A percentile compares a stretch with the other conserved stretches of the same genome.
These are phyloP conservation scores for Halcyon smyrnensis DNA, from an alignment of 2,797 vertebrate species.

Conservation along the genomic window DNA sequence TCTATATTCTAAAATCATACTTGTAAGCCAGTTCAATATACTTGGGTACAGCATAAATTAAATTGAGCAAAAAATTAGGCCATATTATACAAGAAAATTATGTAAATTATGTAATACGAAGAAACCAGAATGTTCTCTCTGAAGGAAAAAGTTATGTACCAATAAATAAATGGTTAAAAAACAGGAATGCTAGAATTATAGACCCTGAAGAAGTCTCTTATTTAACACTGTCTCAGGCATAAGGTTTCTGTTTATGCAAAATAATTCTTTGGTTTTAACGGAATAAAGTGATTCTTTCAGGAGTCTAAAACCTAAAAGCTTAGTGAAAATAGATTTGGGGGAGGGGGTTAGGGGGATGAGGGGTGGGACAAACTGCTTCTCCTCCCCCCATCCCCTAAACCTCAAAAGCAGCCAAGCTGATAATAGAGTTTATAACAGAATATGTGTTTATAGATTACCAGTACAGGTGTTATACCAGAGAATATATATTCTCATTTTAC, in stretches of 20 bases:
- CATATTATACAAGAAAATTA: neutral
- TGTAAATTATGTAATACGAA: neutral
- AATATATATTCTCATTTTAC: neutral
- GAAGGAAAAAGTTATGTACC: neutral
- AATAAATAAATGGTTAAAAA: neutral
- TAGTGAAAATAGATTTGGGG: neutral
- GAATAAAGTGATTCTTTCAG: neutral
- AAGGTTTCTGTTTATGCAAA: neutral
- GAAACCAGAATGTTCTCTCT: neutral
- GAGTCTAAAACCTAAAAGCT: neutral
- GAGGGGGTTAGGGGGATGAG: no score
- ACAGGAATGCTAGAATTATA: neutral
- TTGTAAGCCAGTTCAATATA: neutral
- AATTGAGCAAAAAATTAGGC: neutral
- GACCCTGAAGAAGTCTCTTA: neutral
- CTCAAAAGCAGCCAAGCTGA: neutral
- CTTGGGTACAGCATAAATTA: neutral
- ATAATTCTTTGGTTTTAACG: neutral
- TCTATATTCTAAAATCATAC: neutral
- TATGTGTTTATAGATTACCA: neutral
- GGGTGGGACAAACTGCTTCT: no score
- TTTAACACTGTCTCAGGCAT: neutral
- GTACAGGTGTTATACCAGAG: neutral
- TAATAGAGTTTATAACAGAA: neutral
- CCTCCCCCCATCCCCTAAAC: no score